Evolutionary conservation across 2,888 invertebrate species (phyloP).

Genomic region (Cryptosula pallasiana): DNA sequence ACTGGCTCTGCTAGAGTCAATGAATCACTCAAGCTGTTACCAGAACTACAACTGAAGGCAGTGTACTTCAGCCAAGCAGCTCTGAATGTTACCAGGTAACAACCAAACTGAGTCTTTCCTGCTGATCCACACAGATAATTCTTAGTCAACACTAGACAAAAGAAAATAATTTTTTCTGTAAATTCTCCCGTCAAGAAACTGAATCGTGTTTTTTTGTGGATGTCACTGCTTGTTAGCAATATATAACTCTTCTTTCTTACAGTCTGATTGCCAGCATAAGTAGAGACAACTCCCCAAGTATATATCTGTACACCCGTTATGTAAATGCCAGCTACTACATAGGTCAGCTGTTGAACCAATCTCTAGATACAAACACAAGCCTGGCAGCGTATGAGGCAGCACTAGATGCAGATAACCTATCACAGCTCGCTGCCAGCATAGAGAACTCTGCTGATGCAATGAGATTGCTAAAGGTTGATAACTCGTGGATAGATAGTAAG

Average conservation of each 20-base stretch:
- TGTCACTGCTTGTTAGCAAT: too few species aligned
- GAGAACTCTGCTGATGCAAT: neutral
- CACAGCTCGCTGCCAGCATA: neutral
- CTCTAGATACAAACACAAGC: neutral
- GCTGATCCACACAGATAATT: too few species aligned
- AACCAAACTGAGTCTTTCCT: too few species aligned
- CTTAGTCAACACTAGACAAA: too few species aligned
- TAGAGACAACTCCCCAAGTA: neutral
- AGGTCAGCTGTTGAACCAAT: neutral
- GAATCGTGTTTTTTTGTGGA: too few species aligned
- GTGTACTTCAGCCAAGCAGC: neutral
- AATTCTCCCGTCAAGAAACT: too few species aligned
- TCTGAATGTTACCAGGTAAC: neutral
- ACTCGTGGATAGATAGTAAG: too few species aligned
- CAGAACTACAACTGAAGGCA: neutral
- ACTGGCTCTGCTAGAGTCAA: too few species aligned
- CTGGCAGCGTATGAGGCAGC: neutral
- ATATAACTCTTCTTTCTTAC: too few species aligned
- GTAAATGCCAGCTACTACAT: neutral
- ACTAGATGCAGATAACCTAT: neutral
- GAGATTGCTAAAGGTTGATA: too few species aligned
- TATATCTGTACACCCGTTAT: neutral
- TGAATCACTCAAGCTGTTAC: neutral
- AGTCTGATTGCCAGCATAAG: neutral
- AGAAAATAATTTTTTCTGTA: too few species aligned